Percentiles rank a stretch among this genome's conserved stretches.
Conservation (phyloP, 2,888 invertebrate genomes). For the Caenorhabditis angaria region DNA sequence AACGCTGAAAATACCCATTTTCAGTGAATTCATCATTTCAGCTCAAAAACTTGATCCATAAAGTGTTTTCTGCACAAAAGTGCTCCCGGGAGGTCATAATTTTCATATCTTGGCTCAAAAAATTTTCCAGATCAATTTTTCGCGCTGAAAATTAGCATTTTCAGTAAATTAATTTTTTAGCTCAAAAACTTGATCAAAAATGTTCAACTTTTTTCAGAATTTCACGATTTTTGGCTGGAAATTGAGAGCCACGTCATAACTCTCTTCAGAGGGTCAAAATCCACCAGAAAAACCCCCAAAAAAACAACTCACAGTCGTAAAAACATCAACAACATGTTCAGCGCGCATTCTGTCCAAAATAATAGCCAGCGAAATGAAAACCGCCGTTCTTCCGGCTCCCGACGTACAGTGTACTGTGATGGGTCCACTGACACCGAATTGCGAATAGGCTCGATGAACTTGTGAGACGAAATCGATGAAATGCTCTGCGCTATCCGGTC, state of each 20-base stretch:
- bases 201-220: neutral
- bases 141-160: too few species aligned
- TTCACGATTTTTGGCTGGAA: too few species aligned
- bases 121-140: neutral
- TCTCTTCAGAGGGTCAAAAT: too few species aligned
- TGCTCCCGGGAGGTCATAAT: too few species aligned
- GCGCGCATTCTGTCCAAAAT: constrained; percentile 98
- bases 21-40: too few species aligned
- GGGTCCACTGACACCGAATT: constrained; percentile 98
- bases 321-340: constrained; percentile 97
- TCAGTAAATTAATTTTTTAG: neutral
- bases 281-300: neutral
- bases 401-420: constrained; percentile 87
- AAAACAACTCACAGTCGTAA: constrained; percentile 82
- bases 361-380: constrained; percentile 96
- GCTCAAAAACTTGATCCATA: too few species aligned
- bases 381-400: constrained; percentile 97
- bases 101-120: neutral
- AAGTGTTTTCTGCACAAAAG: too few species aligned
- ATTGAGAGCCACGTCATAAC: too few species aligned
- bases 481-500: constrained; percentile 96
- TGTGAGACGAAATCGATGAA: constrained; percentile 99
- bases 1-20: too few species aligned
- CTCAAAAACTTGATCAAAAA: neutral
- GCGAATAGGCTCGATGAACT: constrained; percentile 97